These are phyloP conservation scores for Crypturellus tataupa DNA, from an alignment of 2,797 vertebrate species.

Conservation along the genomic window DNA sequence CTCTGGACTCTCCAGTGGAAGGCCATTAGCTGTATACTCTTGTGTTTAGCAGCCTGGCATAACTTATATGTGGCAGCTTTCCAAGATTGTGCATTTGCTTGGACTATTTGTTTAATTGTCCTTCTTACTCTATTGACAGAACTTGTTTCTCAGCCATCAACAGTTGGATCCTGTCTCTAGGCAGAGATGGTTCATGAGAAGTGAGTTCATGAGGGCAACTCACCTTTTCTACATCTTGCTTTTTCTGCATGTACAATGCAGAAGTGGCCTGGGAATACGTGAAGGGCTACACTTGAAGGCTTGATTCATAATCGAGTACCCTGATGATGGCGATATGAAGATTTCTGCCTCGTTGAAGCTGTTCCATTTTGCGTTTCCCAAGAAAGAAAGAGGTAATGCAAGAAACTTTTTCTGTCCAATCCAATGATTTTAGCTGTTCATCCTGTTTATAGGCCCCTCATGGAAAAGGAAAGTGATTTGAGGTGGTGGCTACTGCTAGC, in stretches of 20 bases:
- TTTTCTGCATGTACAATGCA: neutral
- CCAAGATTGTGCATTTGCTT: neutral
- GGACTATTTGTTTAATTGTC: neutral
- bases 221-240: neutral
- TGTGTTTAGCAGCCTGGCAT: neutral
- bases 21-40: fast-evolving
- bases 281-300: neutral
- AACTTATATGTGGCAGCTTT: conserved; percentile 21
- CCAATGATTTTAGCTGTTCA: neutral
- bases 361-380: neutral
- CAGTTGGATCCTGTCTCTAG: neutral
- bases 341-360: neutral
- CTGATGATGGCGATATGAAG: neutral
- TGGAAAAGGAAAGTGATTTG: neutral
- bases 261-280: neutral
- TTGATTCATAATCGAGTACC: neutral
- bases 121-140: neutral
- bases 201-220: neutral
- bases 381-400: neutral
- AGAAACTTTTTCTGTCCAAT: neutral
- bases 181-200: neutral
- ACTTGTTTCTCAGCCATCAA: neutral
- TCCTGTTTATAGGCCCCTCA: neutral
- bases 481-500: neutral
- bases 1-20: fast-evolving